Conservation (phyloP, 1,140 invertebrate genomes). For the Drosophila eugracilis region DNA sequence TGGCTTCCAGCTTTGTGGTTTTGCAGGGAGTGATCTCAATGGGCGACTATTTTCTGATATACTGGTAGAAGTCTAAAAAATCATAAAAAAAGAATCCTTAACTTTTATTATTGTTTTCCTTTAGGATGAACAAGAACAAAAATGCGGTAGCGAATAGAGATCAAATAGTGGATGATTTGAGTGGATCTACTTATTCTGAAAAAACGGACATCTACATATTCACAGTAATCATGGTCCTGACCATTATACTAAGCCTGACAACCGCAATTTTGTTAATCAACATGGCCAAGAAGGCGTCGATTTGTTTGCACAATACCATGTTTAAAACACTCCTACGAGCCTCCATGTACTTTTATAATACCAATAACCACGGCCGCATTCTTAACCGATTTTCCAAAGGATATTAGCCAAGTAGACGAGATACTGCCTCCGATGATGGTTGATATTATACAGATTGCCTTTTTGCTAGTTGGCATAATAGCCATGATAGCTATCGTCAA, state of each 20-base stretch:
- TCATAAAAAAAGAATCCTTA: no score
- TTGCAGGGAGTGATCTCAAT: slow-evolving; percentile 88
- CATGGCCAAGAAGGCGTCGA: slow-evolving; percentile 90
- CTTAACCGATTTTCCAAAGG: slow-evolving; percentile 91
- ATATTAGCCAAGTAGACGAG: slow-evolving; percentile 94
- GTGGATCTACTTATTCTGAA: no score
- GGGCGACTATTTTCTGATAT: slow-evolving; percentile 88
- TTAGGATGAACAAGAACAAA: no score
- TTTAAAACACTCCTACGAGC: slow-evolving; percentile 90
- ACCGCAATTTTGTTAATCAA: slow-evolving; percentile 87
- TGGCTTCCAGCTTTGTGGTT: slow-evolving; percentile 83
- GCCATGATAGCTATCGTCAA: slow-evolving; percentile 92
- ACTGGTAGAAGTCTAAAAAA: no score
- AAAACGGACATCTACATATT: slow-evolving; percentile 74
- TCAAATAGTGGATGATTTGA: no score
- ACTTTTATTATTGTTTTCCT: no score
- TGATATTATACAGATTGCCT: slow-evolving; percentile 91
- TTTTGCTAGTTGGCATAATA: slow-evolving; percentile 88
- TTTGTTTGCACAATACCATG: slow-evolving; percentile 91
- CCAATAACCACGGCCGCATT: slow-evolving; percentile 89
- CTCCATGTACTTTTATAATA: slow-evolving; percentile 94
- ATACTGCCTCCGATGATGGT: slow-evolving; percentile 91
- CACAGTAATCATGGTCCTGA: slow-evolving; percentile 87
- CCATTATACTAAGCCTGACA: slow-evolving; percentile 87
- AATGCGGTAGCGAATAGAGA: no score